Evolutionary conservation across 1,140 invertebrate species (phyloP).

Genomic region (Apis cerana): DNA sequence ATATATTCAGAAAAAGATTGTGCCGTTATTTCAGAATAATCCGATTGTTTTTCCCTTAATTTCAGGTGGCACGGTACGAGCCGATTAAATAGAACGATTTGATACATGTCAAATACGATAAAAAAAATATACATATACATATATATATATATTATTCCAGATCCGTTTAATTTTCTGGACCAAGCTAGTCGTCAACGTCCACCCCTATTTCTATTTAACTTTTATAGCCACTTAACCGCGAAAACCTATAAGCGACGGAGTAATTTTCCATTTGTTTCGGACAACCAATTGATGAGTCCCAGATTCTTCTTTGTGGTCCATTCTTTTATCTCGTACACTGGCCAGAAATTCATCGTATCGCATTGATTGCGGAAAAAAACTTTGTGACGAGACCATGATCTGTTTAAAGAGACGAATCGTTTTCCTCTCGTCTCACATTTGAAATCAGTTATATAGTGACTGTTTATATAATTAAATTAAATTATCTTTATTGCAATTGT

Average conservation of each 20-base stretch:
- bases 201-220: constrained; percentile 40
- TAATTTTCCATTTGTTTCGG: constrained; percentile 41
- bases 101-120: not conserved
- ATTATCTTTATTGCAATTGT: not conserved
- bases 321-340: not conserved
- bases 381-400: too few relatives aligned
- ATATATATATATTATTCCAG: not conserved
- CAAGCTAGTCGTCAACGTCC: not conserved
- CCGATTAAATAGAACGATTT: not conserved
- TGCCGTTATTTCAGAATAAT: constrained; percentile 3
- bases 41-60: not conserved
- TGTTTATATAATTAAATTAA: too few relatives aligned
- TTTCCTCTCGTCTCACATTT: too few relatives aligned
- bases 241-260: constrained; percentile 28
- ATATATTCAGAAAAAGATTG: not conserved
- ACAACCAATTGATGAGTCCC: constrained; percentile 25
- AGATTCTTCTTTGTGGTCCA: constrained; percentile 23
- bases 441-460: too few relatives aligned
- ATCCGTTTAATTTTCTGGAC: constrained; percentile 25
- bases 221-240: constrained; percentile 29
- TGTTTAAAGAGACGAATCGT: not conserved
- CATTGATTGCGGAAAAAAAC: not conserved
- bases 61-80: not conserved
- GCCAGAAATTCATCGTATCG: not conserved
- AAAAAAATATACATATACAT: not conserved